Conservation (phyloP, 2,797 vertebrate genomes). For the Lepus townsendii region DNA sequence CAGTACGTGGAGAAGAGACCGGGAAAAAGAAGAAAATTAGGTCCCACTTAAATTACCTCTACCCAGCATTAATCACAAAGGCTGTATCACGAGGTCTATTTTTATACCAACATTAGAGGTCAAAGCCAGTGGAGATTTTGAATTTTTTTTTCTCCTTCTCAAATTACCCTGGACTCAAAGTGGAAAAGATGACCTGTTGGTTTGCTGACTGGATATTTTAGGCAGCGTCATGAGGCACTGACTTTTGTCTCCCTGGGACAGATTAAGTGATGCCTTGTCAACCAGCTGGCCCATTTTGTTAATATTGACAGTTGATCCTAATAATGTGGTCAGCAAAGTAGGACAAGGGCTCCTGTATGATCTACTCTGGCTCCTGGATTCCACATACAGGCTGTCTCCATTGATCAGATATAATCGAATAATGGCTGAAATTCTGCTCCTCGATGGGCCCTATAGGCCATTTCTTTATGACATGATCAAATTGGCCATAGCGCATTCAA, state of each 20-base stretch:
- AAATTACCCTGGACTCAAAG: conserved; percentile 82
- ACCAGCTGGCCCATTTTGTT: conserved; percentile 70
- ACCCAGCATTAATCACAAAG: conserved; percentile 89
- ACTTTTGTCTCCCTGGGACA: conserved; percentile 61
- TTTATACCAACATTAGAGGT: conserved; percentile 86
- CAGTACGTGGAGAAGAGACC: conserved; percentile 80
- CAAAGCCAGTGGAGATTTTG: conserved; percentile 87
- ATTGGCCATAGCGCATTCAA: conserved; percentile 83
- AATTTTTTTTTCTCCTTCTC: conserved; percentile 83
- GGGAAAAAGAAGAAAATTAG: conserved; percentile 87
- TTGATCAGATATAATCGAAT: conserved; percentile 81
- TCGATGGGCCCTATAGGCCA: conserved; percentile 74
- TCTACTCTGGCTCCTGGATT: conserved; percentile 74
- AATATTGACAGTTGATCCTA: conserved; percentile 66
- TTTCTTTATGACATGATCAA: conserved; percentile 85
- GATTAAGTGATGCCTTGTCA: conserved; percentile 72
- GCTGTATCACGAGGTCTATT: conserved; percentile 87
- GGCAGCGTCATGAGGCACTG: conserved; percentile 76
- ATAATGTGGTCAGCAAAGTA: conserved; percentile 61
- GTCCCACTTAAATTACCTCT: conserved; percentile 89
- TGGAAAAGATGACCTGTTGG: conserved; percentile 79
- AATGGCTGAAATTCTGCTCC: conserved; percentile 78
- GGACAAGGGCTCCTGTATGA: conserved; percentile 16
- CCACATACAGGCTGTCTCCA: conserved; percentile 67
- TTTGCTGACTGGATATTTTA: conserved; percentile 84